These are phyloP conservation scores for Corbicula japonica DNA, from an alignment of 2,888 invertebrate species.

Conservation along the genomic window DNA sequence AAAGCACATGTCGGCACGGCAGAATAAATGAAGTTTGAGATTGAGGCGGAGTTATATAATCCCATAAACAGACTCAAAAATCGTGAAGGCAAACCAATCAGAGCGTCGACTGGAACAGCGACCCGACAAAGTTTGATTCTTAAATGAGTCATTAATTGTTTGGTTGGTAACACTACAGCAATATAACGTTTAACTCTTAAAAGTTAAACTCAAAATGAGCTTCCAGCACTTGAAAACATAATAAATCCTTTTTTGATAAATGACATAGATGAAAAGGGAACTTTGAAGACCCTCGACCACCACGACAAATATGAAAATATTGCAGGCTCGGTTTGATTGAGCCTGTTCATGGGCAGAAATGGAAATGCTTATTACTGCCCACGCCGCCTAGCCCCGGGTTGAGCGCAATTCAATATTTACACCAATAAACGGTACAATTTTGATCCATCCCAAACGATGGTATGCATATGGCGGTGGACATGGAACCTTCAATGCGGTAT, in stretches of 20 bases:
- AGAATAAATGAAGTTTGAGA: conserved; percentile 19
- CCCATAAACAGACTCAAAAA: conserved; percentile 42
- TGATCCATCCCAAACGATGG: too few species aligned
- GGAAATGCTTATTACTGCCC: too few species aligned
- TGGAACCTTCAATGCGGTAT: too few species aligned
- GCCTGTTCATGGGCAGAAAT: too few species aligned
- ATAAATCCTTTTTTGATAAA: conserved; percentile 54
- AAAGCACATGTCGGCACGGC: conserved; percentile 54
- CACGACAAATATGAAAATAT: too few species aligned
- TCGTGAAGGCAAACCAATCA: conserved; percentile 45
- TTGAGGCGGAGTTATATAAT: background rate
- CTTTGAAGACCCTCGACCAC: too few species aligned
- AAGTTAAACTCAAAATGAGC: conserved; percentile 49
- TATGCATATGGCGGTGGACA: too few species aligned
- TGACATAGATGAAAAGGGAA: too few species aligned
- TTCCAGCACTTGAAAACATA: conserved; percentile 60
- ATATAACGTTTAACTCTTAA: conserved; percentile 57
- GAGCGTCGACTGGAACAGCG: conserved; percentile 30
- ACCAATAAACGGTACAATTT: too few species aligned
- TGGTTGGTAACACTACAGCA: conserved; percentile 52
- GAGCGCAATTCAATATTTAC: too few species aligned
- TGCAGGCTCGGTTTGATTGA: too few species aligned
- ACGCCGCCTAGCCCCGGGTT: too few species aligned
- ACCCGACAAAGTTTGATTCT: conserved; percentile 35
- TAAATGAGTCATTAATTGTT: conserved; percentile 36